Percentiles rank a stretch among this genome's conserved stretches.
These are phyloP conservation scores for Pachliopta kotzebuea DNA, from an alignment of 2,888 invertebrate genomes.

Conservation along the genomic window DNA sequence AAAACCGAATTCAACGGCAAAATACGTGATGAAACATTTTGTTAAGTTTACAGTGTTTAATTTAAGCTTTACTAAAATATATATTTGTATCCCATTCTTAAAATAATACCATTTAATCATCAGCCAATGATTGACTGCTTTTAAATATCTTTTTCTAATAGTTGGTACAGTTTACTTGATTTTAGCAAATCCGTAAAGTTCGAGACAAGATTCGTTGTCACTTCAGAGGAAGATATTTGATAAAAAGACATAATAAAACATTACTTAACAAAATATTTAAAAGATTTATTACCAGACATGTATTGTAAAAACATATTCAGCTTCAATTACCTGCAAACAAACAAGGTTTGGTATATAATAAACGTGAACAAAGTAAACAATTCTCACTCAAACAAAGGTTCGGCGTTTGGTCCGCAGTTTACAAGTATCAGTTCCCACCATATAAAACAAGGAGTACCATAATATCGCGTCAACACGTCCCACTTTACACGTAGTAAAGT, in stretches of 20 bases:
- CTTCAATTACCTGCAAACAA: slow-evolving; percentile 34
- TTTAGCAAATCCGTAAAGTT: background rate
- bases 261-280: background rate
- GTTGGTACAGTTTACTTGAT: background rate
- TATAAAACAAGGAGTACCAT: slow-evolving; percentile 40
- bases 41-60: background rate
- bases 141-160: background rate
- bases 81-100: background rate
- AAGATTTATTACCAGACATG: background rate
- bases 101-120: background rate
- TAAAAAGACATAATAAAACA: background rate
- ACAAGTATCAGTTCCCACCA: slow-evolving; percentile 31
- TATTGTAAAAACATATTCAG: background rate
- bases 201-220: no score
- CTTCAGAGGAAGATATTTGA: no score
- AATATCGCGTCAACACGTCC: slow-evolving; percentile 53
- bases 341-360: slow-evolving; percentile 14
- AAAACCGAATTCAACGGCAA: no score
- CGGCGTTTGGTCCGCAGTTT: background rate
- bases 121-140: background rate
- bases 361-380: background rate
- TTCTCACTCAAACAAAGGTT: background rate
- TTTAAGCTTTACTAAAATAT: background rate
- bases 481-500: slow-evolving; percentile 58
- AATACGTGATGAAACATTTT: background rate